phyloP scores from a whole-genome alignment of 1,140 invertebrate genomes.

The Drosophila fuyamai region DNA sequence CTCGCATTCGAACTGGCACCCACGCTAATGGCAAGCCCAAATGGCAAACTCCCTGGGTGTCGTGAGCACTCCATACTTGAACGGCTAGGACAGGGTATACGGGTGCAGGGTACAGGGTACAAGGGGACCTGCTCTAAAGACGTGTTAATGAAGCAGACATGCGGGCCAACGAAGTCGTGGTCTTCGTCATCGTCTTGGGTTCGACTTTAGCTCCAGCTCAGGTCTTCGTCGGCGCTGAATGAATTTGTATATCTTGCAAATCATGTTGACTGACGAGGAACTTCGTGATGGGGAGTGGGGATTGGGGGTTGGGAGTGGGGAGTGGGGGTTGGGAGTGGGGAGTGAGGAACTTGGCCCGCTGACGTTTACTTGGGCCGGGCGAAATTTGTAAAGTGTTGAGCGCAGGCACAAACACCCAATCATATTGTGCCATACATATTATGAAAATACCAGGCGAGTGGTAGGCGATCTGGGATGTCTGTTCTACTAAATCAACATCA shows the following conservation, averaged over 20 bases:
- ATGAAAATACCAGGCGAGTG: constrained; percentile 52
- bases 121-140: constrained; percentile 53
- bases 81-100: constrained; percentile 22
- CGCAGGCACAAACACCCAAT: constrained; percentile 50
- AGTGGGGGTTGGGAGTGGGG: not conserved
- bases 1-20: not conserved
- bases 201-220: constrained; percentile 3
- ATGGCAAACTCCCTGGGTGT: constrained; percentile 7
- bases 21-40: constrained; percentile 6
- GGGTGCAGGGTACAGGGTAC: constrained; percentile 1
- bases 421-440: constrained; percentile 72
- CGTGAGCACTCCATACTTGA: not conserved
- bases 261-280: constrained; percentile 74
- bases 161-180: constrained; percentile 57
- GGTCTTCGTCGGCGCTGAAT: constrained; percentile 53
- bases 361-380: constrained; percentile 48
- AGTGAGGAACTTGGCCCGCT: constrained; percentile 4
- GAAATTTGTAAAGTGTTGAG: constrained; percentile 70
- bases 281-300: constrained; percentile 27
- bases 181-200: constrained; percentile 30
- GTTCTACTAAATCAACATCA: constrained; percentile 82
- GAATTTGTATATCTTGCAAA: constrained; percentile 81
- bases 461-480: constrained; percentile 37
- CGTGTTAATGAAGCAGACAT: constrained; percentile 82
- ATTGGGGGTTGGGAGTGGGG: not conserved